These are phyloP conservation scores for Lepidurus packardi DNA, from an alignment of 1,140 invertebrate genomes.

Conservation along the genomic window DNA sequence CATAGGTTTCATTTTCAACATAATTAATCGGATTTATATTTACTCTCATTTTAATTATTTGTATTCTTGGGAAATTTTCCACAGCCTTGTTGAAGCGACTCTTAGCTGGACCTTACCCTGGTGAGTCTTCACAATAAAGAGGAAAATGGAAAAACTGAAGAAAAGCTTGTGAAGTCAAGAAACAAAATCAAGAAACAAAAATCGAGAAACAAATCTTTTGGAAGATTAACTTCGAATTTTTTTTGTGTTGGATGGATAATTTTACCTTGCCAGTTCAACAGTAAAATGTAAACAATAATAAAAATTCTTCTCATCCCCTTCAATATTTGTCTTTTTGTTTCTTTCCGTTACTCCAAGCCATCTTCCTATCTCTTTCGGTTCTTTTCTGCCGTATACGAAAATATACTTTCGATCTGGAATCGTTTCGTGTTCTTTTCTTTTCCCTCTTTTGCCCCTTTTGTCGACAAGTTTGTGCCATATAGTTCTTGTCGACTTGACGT, in stretches of 20 bases:
- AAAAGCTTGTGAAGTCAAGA: constrained; percentile 14
- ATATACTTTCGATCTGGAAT: neutral
- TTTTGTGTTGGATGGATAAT: constrained; percentile 3
- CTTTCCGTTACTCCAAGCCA: neutral
- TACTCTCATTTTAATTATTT: constrained; percentile 29
- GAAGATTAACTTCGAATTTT: neutral
- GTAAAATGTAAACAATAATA: constrained; percentile 15
- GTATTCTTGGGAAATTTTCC: constrained; percentile 32
- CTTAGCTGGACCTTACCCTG: constrained; percentile 46
- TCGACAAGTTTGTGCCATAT: neutral
- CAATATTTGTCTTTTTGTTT: neutral
- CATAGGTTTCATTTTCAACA: neutral
- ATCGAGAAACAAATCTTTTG: neutral
- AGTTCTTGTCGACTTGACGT: too few relatives aligned
- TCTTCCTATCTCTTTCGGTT: neutral
- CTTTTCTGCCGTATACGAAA: neutral
- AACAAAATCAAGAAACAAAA: neutral
- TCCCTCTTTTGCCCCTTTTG: neutral
- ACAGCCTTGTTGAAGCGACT: constrained; percentile 45
- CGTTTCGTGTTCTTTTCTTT: neutral
- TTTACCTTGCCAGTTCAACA: neutral
- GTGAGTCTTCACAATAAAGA: constrained; percentile 31
- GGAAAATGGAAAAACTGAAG: constrained; percentile 28
- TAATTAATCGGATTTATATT: constrained; percentile 14
- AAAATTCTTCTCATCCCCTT: constrained; percentile 7